Evolutionary conservation across 2,113 vertebrate genomes (phyloP), one percentile per base, ranked within the genome.

Genomic region (Apodemus sylvaticus): DNA sequence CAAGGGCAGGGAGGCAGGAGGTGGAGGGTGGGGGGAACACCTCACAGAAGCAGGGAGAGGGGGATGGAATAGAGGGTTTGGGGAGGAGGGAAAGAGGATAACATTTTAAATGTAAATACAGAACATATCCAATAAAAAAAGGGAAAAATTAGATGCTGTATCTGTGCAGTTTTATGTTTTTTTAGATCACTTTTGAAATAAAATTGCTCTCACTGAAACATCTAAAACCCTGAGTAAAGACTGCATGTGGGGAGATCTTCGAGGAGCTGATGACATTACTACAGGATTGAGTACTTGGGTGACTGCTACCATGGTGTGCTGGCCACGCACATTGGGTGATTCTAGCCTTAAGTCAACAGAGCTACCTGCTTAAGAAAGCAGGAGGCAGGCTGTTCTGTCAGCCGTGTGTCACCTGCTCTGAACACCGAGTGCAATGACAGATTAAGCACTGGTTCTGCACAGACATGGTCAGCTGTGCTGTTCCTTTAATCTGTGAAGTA

Each of bases 191-290:
- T 95, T 95, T 94, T 94, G 96, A 96, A 97, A 97, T 86, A 88
- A 98, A 97, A 97, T 96, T 95, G 78, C 95, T 98, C 78, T 97
- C 96, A 97, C 94, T 88, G 81, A 98, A 98, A 97, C 90, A 95
- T 96, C 88, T 97, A 96, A 97, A 98, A 98, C 97, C 95, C 96
- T 93, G 92, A 70, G 60, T 92, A 93, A 98, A 90, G 93, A 86
- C 48, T 1, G 36, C 96, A 97, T 16, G 7, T 96, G 95, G 26
- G 29, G 94, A 81, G 86, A 94, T 97, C 77, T 73, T 51, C 62
- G 94, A 82, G 98, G 98, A 98, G 98, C 98, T 97, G 97, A 97
- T 76, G 82, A 96, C 96, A 97, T 98, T 98, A 97, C 98, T 95
- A 97, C 96, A 91, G 94, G 98, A 97, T 48, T 98, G 98, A 97